A percentile compares a stretch with the other conserved stretches of the same genome.
These are phyloP conservation scores for Zaprionus lachaisei DNA, from an alignment of 1,140 invertebrate genomes.

Conservation along the genomic window DNA sequence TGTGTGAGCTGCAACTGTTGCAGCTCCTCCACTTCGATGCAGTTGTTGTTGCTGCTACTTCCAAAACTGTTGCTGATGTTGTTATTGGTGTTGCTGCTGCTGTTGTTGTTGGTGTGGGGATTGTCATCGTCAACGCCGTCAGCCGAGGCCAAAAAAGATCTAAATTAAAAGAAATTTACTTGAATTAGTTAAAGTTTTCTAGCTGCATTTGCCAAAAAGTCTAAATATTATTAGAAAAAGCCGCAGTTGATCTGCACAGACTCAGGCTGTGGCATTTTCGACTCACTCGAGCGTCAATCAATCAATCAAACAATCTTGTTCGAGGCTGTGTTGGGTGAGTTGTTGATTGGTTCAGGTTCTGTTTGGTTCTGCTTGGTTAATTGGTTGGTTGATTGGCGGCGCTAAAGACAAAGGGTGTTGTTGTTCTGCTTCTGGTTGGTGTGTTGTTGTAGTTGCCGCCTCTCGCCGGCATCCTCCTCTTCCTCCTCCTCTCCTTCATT, in stretches of 20 bases:
- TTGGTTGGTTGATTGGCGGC: slow-evolving; percentile 3
- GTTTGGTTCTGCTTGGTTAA: not conserved
- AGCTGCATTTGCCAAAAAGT: not conserved
- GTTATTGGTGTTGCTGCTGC: not conserved
- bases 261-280: slow-evolving; percentile 63
- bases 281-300: slow-evolving; percentile 80
- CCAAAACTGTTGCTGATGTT: not conserved
- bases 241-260: slow-evolving; percentile 26
- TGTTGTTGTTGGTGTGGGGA: slow-evolving; percentile 15
- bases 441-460: slow-evolving; percentile 36
- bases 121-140: slow-evolving; percentile 48
- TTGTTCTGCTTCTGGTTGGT: slow-evolving; percentile 25
- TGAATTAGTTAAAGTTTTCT: slow-evolving; percentile 17
- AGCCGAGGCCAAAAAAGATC: slow-evolving; percentile 80
- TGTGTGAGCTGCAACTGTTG: slow-evolving; percentile 69
- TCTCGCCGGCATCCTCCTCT: slow-evolving; percentile 2
- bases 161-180: slow-evolving; percentile 22
- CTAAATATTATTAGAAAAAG: slow-evolving; percentile 14
- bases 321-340: slow-evolving; percentile 26
- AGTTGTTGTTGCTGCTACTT: slow-evolving; percentile 25
- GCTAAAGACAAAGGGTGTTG: slow-evolving; percentile 11
- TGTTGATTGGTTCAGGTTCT: slow-evolving; percentile 2
- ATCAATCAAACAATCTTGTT: slow-evolving; percentile 74
- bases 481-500: not conserved
- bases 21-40: slow-evolving; percentile 35